Evolutionary conservation across 2,797 vertebrate genomes (phyloP), one percentile per base, ranked within the genome.

Genomic region (Sciurus carolinensis): DNA sequence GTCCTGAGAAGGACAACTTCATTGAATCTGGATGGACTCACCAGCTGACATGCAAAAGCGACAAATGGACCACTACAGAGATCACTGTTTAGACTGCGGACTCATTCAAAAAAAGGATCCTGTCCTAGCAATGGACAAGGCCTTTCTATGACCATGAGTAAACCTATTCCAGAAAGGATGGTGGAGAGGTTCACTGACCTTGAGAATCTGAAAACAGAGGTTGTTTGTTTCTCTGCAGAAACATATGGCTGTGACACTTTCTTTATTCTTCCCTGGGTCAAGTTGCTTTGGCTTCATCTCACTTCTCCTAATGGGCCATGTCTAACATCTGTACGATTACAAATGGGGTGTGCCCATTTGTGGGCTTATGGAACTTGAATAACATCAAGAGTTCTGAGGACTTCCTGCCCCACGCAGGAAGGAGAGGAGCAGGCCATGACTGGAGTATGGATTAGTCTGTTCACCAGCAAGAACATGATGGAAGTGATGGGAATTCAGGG

Each of bases 131-230:
- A 9, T 33, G 26, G 39, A 42, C 67, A 59, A 50, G 33, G 30
- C 36, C 91, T 33, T 66, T 13, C 6, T 52, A 15, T 30, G 52
- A 83, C 50, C 24, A 14, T 50, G 52, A 44, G 47, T 1, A 72
- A 22, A 13, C 20, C 20, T 30, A 7, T 33, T 54, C n/a, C 22
- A 30, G 36, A 81, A 77, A 91, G 28, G 11, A 67, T 30, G 14
- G 5, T 42, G 33, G 36, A 66, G 17, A 75, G n/a, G 47, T 88
- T 91, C 91, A 50, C 66, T 92, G 96, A 96, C 95, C 92, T 82
- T 36, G 36, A 80, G 92, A 2, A 82, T 87, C 84, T 81, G 84
- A 96, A 97, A 97, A 97, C 98, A 98, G 96, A 97, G 97, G 98
- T 98, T 98, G 84, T 98, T 98, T 97, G 97, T 98, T 89, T 26